Conservation (phyloP, 2,797 vertebrate genomes). For the Myotis findleyi region DNA sequence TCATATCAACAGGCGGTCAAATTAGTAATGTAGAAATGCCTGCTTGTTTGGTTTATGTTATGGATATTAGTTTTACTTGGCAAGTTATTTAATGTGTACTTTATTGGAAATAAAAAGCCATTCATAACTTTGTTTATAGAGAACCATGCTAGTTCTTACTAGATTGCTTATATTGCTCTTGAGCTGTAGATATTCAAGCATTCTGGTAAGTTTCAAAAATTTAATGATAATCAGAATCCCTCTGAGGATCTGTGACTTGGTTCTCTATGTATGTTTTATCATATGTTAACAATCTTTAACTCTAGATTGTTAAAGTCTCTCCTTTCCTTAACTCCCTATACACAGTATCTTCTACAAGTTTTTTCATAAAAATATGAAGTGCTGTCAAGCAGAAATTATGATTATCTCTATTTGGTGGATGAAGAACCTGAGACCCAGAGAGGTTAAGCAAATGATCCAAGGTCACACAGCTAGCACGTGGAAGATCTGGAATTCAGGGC, state of each 20-base stretch:
- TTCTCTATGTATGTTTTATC: background rate
- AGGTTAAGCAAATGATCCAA: background rate
- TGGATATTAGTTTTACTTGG: background rate
- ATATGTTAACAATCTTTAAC: background rate
- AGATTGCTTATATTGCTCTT: background rate
- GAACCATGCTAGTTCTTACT: background rate
- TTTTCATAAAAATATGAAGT: constrained; percentile 6
- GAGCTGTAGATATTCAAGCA: background rate
- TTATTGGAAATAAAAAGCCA: constrained; percentile 18
- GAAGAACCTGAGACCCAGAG: background rate
- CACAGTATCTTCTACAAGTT: background rate
- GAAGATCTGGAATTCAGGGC: background rate
- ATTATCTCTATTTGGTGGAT: background rate
- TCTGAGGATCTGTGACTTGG: background rate
- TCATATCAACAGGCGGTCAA: background rate
- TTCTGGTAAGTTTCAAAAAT: background rate
- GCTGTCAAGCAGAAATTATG: background rate
- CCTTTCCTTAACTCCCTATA: background rate
- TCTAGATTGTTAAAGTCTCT: background rate
- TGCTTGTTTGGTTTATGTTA: background rate
- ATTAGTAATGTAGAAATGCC: background rate
- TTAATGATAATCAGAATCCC: background rate
- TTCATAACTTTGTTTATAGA: background rate
- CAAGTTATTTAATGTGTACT: background rate
- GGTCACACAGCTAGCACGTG: background rate